Conservation (phyloP, 2,113 vertebrate genomes). For the Panthera uncia region DNA sequence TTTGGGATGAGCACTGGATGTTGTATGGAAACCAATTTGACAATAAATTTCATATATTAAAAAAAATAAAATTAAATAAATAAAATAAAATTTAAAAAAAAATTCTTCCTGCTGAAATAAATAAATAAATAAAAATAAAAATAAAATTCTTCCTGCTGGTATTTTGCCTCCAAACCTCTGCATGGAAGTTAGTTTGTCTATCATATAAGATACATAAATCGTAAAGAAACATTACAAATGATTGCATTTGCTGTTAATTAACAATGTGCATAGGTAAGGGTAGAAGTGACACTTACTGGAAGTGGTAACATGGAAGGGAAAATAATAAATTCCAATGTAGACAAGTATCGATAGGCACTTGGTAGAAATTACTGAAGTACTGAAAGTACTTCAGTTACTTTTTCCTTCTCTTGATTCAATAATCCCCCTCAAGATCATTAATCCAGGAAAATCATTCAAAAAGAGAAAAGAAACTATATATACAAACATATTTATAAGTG, state of each 20-base stretch:
- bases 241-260: background rate
- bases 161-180: background rate
- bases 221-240: background rate
- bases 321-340: background rate
- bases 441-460: constrained; percentile 3
- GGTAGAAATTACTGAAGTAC: background rate
- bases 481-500: background rate
- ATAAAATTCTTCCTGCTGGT: background rate
- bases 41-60: too few relatives aligned
- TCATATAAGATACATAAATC: background rate
- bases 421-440: background rate
- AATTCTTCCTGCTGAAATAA: too few relatives aligned
- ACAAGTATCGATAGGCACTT: background rate
- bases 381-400: background rate
- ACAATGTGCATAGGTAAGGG: background rate
- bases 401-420: background rate
- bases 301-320: background rate
- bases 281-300: background rate
- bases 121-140: too few relatives aligned
- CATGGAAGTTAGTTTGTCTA: background rate
- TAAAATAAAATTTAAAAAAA: too few relatives aligned
- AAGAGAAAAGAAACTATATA: background rate
- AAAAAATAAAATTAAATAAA: too few relatives aligned
- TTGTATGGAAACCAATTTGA: too few relatives aligned
- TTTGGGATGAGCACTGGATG: too few relatives aligned